Conservation (phyloP, 2,888 invertebrate genomes). For the Ariolimax columbianus region DNA sequence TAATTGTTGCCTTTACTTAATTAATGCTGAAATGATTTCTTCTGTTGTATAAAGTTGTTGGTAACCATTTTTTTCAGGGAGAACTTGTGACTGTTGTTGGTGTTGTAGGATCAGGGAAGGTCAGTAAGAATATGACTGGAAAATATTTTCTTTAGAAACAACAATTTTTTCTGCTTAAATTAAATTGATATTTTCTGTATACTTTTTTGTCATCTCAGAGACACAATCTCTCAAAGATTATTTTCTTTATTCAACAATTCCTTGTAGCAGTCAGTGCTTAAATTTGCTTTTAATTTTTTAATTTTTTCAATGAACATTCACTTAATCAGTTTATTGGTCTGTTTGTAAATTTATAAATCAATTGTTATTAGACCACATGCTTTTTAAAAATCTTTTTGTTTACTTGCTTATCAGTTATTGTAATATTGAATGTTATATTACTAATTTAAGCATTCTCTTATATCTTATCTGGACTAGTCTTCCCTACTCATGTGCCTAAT, state of each 20-base stretch:
- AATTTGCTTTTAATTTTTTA: no score
- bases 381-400: background rate
- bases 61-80: constrained; percentile 65
- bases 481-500: constrained; percentile 82
- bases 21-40: no score
- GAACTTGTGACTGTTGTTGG: constrained; percentile 88
- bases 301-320: no score
- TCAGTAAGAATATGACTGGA: constrained; percentile 60
- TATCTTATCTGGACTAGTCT: constrained; percentile 57
- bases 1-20: no score
- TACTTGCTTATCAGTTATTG: no score
- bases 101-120: constrained; percentile 92
- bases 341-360: background rate
- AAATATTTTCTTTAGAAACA: background rate
- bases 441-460: background rate
- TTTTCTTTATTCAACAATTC: no score
- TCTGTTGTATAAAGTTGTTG: no score
- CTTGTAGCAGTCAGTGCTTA: no score
- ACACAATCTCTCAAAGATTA: no score
- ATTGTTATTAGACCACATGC: background rate
- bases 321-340: no score
- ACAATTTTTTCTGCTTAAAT: background rate
- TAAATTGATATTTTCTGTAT: no score
- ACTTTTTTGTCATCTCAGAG: no score
- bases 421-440: background rate